Evolutionary conservation across 2,113 vertebrate genomes (phyloP), one percentile per base, ranked within the genome.

Genomic region (Sphaerodactylus townsendi): DNA sequence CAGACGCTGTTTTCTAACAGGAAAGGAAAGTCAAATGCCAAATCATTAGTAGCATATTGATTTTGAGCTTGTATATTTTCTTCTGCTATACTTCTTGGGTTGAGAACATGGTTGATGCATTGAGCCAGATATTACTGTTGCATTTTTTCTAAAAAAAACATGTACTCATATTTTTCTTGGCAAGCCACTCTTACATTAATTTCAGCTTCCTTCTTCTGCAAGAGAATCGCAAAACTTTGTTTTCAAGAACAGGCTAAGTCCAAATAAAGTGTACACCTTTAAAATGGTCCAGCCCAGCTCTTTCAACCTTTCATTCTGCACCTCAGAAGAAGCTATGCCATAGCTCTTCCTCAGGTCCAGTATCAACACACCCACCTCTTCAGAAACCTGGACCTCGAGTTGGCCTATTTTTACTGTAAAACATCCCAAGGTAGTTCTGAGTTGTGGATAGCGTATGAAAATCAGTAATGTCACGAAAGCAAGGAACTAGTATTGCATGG

Each of bases 21-120:
- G 89, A 87, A 91, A 91, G 89, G 88, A 76, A 90, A 1, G 2
- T 3, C 10, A 87, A 93, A 91, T 89, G 90, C 87, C 89, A 93
- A 87, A 88, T 86, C 87, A 88, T 85, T 92, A 89, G 87, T 90
- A 86, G 88, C 88, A 86, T 84, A 86, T 88, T 77, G 0, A 1
- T 11, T 73, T 88, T 88, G 92, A 86, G 72, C 82, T 83, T 0
- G 28, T 82, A 84, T 66, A 0, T 83, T 87, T 88, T 73, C 30
- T 56, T 41, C 21, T 74, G 17, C 21, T 79, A 46, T 25, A 50
- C 39, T 66, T 75, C 41, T 83, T 59, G 66, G 5, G 1, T 23
- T 50, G 59, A 66, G 35, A 35, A 48, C n/a, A 23, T 48, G 59
- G 33, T 50, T 15, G 39, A 66, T 37, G 30, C 14, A 48, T n/a